A percentile compares a stretch with the other conserved stretches of the same genome.
These are phyloP conservation scores for Acleris sparsana DNA, from an alignment of 2,888 invertebrate genomes.

Conservation along the genomic window DNA sequence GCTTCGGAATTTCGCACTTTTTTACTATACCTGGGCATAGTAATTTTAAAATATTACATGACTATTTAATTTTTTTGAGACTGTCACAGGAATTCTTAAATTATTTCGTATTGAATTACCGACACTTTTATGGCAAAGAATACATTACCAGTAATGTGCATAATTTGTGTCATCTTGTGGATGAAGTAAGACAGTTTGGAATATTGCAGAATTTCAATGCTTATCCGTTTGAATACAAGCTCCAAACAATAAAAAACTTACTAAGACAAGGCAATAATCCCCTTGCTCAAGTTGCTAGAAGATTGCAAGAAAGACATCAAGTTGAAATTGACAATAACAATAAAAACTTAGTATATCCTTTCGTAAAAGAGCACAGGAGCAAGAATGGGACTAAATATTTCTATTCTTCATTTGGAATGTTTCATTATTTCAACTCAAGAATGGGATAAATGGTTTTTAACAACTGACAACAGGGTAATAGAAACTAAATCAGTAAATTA, in stretches of 20 bases:
- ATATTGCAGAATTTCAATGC: background rate
- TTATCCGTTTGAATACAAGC: background rate
- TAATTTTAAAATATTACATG: no score
- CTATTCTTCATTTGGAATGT: background rate
- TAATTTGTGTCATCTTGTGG: background rate
- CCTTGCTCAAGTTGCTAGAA: background rate
- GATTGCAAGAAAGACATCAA: background rate
- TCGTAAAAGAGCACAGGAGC: background rate
- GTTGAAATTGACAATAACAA: background rate
- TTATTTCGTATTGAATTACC: constrained; percentile 2
- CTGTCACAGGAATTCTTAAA: background rate
- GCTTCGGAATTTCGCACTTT: no score
- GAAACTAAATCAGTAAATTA: background rate
- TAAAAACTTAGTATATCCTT: background rate
- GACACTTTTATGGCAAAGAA: background rate
- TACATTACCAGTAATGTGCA: background rate
- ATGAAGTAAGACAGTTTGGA: background rate
- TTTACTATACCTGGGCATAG: no score
- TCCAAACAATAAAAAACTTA: background rate
- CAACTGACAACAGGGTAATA: background rate
- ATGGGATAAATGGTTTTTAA: background rate
- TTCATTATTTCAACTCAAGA: constrained; percentile 1
- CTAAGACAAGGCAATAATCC: background rate
- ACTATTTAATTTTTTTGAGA: no score
- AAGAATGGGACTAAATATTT: background rate